These are phyloP conservation scores for Trichechus manatus DNA, from an alignment of 2,113 vertebrate species.

Conservation along the genomic window DNA sequence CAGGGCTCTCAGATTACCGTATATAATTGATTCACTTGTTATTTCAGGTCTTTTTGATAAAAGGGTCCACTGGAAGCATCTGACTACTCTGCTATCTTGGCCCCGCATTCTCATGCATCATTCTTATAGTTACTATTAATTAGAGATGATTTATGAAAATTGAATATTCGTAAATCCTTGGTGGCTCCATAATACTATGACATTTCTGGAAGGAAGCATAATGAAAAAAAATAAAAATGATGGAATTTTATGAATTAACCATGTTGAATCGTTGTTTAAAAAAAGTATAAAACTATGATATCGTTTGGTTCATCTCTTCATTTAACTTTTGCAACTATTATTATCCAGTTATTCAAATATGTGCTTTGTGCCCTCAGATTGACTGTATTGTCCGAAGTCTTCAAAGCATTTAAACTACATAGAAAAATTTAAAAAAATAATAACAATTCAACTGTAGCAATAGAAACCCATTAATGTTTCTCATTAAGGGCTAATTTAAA, in stretches of 20 bases:
- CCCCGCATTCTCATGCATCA: too few species aligned
- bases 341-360: neutral
- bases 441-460: neutral
- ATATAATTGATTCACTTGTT: too few species aligned
- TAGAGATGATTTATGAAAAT: neutral
- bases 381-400: neutral
- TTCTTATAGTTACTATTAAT: neutral
- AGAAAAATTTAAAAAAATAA: neutral
- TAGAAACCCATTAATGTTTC: conserved; percentile 8
- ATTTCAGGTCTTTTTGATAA: too few species aligned
- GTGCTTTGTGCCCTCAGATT: neutral
- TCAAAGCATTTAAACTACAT: neutral
- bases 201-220: conserved; percentile 16
- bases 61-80: too few species aligned
- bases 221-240: neutral
- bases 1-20: too few species aligned
- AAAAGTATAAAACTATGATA: neutral
- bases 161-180: neutral
- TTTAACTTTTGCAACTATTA: conserved; percentile 24
- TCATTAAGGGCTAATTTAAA: neutral
- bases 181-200: neutral
- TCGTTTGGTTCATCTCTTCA: neutral
- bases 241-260: neutral
- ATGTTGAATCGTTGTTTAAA: neutral
- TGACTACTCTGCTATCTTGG: too few species aligned